A percentile compares a stretch with the other conserved stretches of the same genome.
Evolutionary conservation across 2,888 invertebrate species (phyloP).

Genomic region (Acleris sparsana): DNA sequence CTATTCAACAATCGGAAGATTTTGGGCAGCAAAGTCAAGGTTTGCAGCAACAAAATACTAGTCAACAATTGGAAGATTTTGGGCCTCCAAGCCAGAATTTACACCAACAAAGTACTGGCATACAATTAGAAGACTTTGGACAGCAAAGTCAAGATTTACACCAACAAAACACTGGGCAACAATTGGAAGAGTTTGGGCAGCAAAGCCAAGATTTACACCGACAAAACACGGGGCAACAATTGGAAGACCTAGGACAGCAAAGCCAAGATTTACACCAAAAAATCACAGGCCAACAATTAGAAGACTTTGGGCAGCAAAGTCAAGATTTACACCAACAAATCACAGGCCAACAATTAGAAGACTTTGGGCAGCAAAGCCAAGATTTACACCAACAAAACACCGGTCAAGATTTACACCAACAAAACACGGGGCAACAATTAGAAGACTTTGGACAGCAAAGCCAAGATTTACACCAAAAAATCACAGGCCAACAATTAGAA

Average conservation of each 20-base stretch:
- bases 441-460: too few relatives aligned
- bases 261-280: conserved; percentile 18
- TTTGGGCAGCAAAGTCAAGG: conserved; percentile 6
- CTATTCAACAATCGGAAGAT: neutral
- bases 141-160: conserved; percentile 26
- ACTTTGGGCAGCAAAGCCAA: neutral
- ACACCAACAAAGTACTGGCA: conserved; percentile 7
- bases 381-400: too few relatives aligned
- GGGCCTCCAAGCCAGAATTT: conserved; percentile 34
- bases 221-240: neutral
- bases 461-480: too few relatives aligned
- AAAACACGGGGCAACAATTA: too few relatives aligned
- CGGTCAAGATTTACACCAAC: too few relatives aligned
- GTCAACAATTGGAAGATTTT: conserved; percentile 8
- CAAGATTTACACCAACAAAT: neutral
- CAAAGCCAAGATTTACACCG: conserved; percentile 23
- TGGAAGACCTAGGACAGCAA: neutral
- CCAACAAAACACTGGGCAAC: conserved; percentile 28
- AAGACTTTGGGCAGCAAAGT: conserved; percentile 38
- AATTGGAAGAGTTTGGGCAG: conserved; percentile 38
- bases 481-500: too few relatives aligned
- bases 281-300: conserved; percentile 33
- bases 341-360: conserved; percentile 1
- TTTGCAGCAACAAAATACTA: conserved; percentile 2
- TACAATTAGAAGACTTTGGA: conserved; percentile 6